Evolutionary conservation across 2,113 vertebrate species (phyloP).

Genomic region (Lutjanus erythropterus): DNA sequence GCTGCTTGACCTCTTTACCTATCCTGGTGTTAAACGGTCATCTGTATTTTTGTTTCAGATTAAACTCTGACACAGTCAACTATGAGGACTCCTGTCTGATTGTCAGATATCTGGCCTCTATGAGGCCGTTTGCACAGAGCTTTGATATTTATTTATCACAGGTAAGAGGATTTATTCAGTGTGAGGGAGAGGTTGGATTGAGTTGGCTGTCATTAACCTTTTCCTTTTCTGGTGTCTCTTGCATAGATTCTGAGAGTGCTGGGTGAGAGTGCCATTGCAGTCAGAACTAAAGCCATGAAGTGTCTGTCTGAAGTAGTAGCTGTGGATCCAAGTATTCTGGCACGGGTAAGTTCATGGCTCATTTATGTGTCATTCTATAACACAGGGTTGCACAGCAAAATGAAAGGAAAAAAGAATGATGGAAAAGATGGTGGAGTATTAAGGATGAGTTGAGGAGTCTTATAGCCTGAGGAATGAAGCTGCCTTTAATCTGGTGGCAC

Average conservation of each 20-base stretch:
- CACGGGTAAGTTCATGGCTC: constrained; percentile 87
- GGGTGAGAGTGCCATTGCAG: constrained; percentile 98
- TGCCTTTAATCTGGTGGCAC: too few species aligned
- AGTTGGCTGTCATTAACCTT: background rate
- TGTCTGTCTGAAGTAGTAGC: constrained; percentile 99
- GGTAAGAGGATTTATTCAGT: constrained; percentile 82
- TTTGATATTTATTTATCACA: constrained; percentile 99
- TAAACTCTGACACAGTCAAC: constrained; percentile 92
- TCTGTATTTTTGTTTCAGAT: constrained; percentile 80
- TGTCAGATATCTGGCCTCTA: constrained; percentile 99
- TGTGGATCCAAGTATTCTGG: constrained; percentile 98
- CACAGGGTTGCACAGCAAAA: background rate
- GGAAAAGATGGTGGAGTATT: too few species aligned
- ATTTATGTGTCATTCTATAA: background rate
- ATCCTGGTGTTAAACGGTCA: background rate
- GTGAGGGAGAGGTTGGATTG: background rate
- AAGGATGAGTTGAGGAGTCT: too few species aligned
- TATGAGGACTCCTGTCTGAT: constrained; percentile 96
- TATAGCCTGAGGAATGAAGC: too few species aligned
- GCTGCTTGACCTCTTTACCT: background rate
- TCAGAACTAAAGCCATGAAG: constrained; percentile 99
- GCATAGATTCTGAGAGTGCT: constrained; percentile 96
- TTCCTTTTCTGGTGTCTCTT: background rate
- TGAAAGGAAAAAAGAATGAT: too few species aligned
- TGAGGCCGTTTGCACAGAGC: constrained; percentile 99